A percentile compares a stretch with the other conserved stretches of the same genome.
phyloP scores from a whole-genome alignment of 2,113 vertebrate genomes.

The Thunnus thynnus region DNA sequence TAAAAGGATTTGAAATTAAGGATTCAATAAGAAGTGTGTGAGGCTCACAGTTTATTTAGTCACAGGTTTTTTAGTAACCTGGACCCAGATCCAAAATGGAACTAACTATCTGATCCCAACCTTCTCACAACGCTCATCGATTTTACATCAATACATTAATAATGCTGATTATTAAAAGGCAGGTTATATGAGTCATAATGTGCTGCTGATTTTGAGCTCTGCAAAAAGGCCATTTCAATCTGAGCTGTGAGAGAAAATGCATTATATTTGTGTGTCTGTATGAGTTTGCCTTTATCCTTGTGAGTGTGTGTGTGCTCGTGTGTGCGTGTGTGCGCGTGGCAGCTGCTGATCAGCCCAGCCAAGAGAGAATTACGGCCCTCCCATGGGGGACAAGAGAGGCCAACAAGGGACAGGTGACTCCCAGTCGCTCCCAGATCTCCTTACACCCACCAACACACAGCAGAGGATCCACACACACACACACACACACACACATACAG shows the following conservation, averaged over 20 bases:
- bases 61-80: background rate
- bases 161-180: background rate
- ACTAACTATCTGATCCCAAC: no score
- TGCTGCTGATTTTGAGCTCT: conserved; percentile 1
- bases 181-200: background rate
- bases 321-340: conserved; percentile 49
- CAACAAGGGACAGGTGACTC: conserved; percentile 85
- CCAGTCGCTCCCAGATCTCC: conserved; percentile 76
- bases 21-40: background rate
- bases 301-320: conserved; percentile 25
- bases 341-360: conserved; percentile 81
- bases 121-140: no score
- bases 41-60: background rate
- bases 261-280: conserved; percentile 16
- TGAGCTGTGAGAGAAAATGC: conserved; percentile 15
- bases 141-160: background rate
- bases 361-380: conserved; percentile 82
- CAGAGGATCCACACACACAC: conserved; percentile 29
- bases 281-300: conserved; percentile 13
- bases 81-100: no score
- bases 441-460: conserved; percentile 72
- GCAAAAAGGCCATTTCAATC: background rate
- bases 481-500: conserved; percentile 39
- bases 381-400: conserved; percentile 69
- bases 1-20: background rate